phyloP scores from a whole-genome alignment of 2,888 invertebrate species.

The Caradrina clavipalpis region DNA sequence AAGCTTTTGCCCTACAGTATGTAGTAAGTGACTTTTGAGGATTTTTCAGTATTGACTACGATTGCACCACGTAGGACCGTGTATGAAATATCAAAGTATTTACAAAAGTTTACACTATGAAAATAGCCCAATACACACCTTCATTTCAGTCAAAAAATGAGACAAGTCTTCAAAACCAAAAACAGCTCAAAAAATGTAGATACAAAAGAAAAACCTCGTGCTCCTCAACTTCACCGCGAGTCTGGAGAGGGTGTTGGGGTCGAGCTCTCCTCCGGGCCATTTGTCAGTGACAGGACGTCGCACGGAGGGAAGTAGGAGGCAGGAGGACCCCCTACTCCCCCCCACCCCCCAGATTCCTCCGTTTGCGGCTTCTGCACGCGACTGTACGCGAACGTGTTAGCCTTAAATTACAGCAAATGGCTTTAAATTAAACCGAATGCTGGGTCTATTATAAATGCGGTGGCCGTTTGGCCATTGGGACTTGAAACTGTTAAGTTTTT shows the following conservation, averaged over 20 bases:
- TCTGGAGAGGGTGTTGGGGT: conserved; percentile 86
- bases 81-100: no score
- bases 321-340: conserved; percentile 33
- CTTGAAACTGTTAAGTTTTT: conserved; percentile 31
- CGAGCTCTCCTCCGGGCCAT: conserved; percentile 89
- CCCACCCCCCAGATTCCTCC: conserved; percentile 76
- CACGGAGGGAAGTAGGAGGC: conserved; percentile 65
- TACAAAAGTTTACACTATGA: no score
- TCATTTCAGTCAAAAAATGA: no score
- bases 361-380: conserved; percentile 81
- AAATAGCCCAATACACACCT: no score
- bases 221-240: conserved; percentile 69
- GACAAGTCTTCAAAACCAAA: no score
- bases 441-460: conserved; percentile 64
- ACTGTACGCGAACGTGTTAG: conserved; percentile 79
- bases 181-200: no score
- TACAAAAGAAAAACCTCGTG: not conserved
- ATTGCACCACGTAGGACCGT: no score
- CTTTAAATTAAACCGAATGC: conserved; percentile 64
- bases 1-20: no score
- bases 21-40: no score
- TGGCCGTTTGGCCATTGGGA: conserved; percentile 24
- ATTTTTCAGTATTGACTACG: no score
- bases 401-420: conserved; percentile 74
- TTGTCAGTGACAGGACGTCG: conserved; percentile 90